Evolutionary conservation across 92 coral and sea anemone genomes (phyloP).

Genomic region (Umimayanthus kanabou): DNA sequence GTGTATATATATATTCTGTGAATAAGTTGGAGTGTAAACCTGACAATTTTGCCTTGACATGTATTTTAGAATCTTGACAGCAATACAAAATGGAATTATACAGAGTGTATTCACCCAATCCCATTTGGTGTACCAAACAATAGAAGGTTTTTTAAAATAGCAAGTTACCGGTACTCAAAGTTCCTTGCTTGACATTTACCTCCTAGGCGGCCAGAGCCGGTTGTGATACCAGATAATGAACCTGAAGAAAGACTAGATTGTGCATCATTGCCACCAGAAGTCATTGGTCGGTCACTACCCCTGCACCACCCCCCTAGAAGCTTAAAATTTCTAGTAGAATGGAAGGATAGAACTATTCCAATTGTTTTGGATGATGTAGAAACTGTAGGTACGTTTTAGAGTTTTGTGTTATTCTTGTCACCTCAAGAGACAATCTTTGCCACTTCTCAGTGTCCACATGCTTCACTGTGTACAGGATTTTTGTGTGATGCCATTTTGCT

Average conservation of each 20-base stretch:
- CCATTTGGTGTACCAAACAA: no score
- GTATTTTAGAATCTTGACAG: no score
- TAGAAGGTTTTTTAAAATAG: no score
- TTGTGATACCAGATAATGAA: constrained; percentile 29
- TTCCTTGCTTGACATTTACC: neutral
- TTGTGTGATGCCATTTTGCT: neutral
- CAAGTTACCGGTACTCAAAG: no score
- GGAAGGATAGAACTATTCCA: constrained; percentile 87
- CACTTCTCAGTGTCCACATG: no score
- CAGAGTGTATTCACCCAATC: no score
- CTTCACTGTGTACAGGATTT: no score
- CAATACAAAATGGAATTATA: no score
- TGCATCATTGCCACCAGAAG: constrained; percentile 46
- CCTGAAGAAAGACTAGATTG: constrained; percentile 23
- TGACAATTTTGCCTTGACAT: no score
- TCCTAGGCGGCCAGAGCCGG: constrained; percentile 29
- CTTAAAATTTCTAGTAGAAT: constrained; percentile 77
- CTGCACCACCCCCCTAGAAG: constrained; percentile 67
- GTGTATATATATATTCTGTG: no score
- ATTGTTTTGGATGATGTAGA: constrained; percentile 76
- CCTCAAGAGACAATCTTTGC: no score
- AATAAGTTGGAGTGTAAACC: no score
- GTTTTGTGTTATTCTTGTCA: neutral
- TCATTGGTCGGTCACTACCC: constrained; percentile 71
- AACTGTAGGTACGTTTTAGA: constrained; percentile 74